Evolutionary conservation across 2,888 invertebrate species (phyloP).

Genomic region (Julus scanicus): DNA sequence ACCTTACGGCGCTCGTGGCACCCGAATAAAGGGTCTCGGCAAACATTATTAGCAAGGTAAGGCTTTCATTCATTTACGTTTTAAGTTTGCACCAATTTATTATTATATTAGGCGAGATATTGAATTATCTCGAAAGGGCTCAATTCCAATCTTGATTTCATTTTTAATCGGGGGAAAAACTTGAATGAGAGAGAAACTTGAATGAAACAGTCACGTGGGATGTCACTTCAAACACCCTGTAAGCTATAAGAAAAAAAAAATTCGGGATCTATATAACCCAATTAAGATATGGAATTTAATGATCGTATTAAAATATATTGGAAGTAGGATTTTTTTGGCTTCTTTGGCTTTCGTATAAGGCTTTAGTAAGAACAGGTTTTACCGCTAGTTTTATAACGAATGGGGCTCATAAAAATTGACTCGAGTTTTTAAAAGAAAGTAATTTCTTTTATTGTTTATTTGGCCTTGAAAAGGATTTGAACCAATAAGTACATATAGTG

Average conservation of each 20-base stretch:
- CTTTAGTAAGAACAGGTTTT: conserved; percentile 5
- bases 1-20: conserved; percentile 42
- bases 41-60: conserved; percentile 42
- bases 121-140: conserved; percentile 42
- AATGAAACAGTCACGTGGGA: conserved; percentile 13
- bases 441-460: conserved; percentile 26
- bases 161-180: background rate
- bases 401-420: background rate
- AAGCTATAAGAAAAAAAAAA: background rate
- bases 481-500: background rate
- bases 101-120: conserved; percentile 39
- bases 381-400: background rate
- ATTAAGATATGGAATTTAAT: conserved; percentile 38
- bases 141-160: conserved; percentile 42
- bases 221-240: background rate
- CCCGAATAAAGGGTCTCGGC: conserved; percentile 38
- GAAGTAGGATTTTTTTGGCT: background rate
- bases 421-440: background rate
- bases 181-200: background rate
- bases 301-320: conserved; percentile 8
- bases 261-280: conserved; percentile 9
- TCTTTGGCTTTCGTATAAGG: background rate
- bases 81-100: conserved; percentile 42
- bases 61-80: conserved; percentile 42
- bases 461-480: background rate